A percentile compares a stretch with the other conserved stretches of the same genome.
These are phyloP conservation scores for Pleuronectes platessa DNA, from an alignment of 2,113 vertebrate species.

Conservation along the genomic window DNA sequence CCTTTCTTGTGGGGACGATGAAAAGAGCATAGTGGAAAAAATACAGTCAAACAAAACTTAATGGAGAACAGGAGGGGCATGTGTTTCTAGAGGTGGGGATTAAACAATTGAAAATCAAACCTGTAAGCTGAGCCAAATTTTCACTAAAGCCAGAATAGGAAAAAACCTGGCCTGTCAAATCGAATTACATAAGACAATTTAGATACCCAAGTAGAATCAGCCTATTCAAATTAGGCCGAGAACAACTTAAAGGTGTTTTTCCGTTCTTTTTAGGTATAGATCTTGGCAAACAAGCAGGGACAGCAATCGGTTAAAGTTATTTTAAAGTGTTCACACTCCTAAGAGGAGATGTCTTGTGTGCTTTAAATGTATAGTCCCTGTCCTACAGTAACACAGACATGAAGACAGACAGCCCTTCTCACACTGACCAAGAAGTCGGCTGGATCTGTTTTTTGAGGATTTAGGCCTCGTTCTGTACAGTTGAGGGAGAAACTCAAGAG, in stretches of 20 bases:
- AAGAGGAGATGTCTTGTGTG: constrained; percentile 40
- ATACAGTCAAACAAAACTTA: constrained; percentile 59
- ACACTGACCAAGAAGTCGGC: constrained; percentile 18
- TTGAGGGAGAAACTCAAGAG: constrained; percentile 35
- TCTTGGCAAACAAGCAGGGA: not conserved
- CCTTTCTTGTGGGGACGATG: constrained; percentile 42
- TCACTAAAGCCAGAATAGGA: constrained; percentile 17
- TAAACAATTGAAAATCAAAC: constrained; percentile 37
- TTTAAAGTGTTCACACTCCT: not conserved
- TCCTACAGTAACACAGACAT: constrained; percentile 47
- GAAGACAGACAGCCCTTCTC: constrained; percentile 23
- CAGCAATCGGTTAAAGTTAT: constrained; percentile 54
- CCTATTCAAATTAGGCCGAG: not conserved
- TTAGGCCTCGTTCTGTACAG: constrained; percentile 30
- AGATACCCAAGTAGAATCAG: not conserved
- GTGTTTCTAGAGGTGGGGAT: constrained; percentile 57
- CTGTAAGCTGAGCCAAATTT: not conserved
- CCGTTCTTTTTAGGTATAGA: not conserved
- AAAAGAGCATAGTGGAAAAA: constrained; percentile 40
- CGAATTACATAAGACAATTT: not conserved
- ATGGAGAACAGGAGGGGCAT: constrained; percentile 59
- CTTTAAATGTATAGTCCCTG: constrained; percentile 31
- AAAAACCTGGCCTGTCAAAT: constrained; percentile 6
- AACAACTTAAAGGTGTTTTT: not conserved
- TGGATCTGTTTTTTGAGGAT: constrained; percentile 37